Evolutionary conservation across 2,797 vertebrate genomes (phyloP).

Genomic region (Myotis vivesi): DNA sequence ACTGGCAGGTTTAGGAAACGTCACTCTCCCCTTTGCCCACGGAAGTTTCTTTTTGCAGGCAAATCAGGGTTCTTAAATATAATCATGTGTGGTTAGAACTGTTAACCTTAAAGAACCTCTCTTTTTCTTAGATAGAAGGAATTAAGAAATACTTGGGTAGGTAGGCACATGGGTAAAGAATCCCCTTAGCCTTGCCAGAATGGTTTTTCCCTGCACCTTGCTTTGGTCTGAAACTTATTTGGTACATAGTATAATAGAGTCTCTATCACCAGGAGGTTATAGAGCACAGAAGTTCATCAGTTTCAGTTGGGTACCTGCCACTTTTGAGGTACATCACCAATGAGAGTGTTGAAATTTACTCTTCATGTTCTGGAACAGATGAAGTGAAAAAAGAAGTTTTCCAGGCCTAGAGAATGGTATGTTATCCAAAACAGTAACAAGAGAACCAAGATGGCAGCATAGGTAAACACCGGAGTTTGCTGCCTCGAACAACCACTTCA

Average conservation of each 20-base stretch:
- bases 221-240: not conserved
- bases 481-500: too few relatives aligned
- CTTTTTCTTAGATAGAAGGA: not conserved
- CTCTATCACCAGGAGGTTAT: not conserved
- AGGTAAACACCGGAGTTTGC: too few relatives aligned
- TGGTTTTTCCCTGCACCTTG: not conserved
- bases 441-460: too few relatives aligned
- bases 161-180: not conserved
- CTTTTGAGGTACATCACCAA: not conserved
- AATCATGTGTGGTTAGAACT: not conserved
- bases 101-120: not conserved
- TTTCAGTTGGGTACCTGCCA: not conserved
- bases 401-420: constrained; percentile 49
- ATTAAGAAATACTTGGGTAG: not conserved
- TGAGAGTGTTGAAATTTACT: constrained; percentile 47
- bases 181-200: not conserved
- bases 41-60: not conserved
- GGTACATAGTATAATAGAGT: not conserved
- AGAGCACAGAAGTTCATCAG: not conserved
- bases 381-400: constrained; percentile 73
- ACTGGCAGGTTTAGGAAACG: not conserved
- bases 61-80: not conserved
- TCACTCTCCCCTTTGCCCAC: not conserved
- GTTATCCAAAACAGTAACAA: constrained; percentile 49
- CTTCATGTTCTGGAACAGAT: constrained; percentile 69